Evolutionary conservation across 2,797 vertebrate genomes (phyloP).

Genomic region (Apogon hyalosoma): DNA sequence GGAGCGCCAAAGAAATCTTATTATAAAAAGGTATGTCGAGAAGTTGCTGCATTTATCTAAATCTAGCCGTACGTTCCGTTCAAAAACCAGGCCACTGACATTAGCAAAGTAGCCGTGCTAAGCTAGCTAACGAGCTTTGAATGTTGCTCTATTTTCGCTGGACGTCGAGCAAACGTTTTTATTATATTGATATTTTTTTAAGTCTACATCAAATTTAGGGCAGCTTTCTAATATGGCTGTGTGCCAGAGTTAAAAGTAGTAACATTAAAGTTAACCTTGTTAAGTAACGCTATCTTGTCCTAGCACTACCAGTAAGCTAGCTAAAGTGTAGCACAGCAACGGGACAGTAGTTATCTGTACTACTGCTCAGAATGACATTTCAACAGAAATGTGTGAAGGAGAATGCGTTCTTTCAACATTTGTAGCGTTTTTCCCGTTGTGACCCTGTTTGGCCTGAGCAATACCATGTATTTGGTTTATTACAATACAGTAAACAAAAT

Average conservation of each 20-base stretch:
- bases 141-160: background rate
- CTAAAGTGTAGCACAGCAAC: too few relatives aligned
- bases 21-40: slow-evolving; percentile 83
- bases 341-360: background rate
- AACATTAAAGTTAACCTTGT: rapidly evolving
- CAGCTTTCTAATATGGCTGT: too few relatives aligned
- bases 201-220: rapidly evolving
- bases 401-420: too few relatives aligned
- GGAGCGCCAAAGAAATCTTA: slow-evolving; percentile 71
- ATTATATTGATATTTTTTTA: rapidly evolving
- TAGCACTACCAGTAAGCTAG: too few relatives aligned
- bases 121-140: slow-evolving; percentile 1
- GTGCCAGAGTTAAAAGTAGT: too few relatives aligned
- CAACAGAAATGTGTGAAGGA: background rate
- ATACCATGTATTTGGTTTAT: background rate
- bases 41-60: background rate
- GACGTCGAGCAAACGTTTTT: slow-evolving; percentile 5
- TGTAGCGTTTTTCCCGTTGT: too few relatives aligned
- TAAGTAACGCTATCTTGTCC: background rate
- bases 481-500: background rate
- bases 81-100: slow-evolving; percentile 7
- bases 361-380: background rate
- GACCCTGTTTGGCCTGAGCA: background rate
- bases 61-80: background rate
- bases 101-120: slow-evolving; percentile 15